Percentiles rank a stretch among this genome's conserved stretches.
phyloP scores from a whole-genome alignment of 2,113 vertebrate genomes.

The Plotosus lineatus region DNA sequence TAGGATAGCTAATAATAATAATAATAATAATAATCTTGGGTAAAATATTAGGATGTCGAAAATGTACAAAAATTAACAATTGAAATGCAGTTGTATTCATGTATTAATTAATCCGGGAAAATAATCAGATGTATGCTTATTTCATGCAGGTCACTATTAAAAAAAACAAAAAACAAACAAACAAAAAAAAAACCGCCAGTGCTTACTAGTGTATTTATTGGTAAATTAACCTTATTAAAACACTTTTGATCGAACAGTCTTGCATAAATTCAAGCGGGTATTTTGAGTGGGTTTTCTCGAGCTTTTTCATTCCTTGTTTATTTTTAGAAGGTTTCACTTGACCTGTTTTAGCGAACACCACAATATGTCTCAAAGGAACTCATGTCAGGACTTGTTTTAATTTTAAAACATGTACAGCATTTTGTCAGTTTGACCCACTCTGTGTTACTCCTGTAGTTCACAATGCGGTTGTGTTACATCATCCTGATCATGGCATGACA shows the following conservation, averaged over 20 bases:
- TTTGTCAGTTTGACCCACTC: not conserved
- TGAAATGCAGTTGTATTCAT: not conserved
- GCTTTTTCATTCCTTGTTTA: not conserved
- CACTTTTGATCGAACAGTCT: not conserved
- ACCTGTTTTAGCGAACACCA: not conserved
- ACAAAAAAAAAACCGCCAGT: not conserved
- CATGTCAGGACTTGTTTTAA: not conserved
- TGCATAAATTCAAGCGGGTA: not conserved
- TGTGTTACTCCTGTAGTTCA: not conserved
- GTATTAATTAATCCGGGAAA: not conserved
- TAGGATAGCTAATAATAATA: not conserved
- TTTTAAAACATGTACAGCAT: not conserved
- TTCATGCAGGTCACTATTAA: not conserved
- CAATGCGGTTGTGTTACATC: not conserved
- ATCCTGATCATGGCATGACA: not conserved
- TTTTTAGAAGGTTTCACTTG: not conserved
- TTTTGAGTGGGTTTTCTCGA: not conserved
- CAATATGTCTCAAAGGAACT: not conserved
- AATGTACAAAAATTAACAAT: not conserved
- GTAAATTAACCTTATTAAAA: not conserved
- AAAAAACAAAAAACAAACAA: too few species aligned
- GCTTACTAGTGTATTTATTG: not conserved
- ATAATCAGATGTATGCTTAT: not conserved
- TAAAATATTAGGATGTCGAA: not conserved
- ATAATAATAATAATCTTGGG: not conserved